Evolutionary conservation across 2,113 vertebrate species (phyloP).

Genomic region (Arizona elegans): DNA sequence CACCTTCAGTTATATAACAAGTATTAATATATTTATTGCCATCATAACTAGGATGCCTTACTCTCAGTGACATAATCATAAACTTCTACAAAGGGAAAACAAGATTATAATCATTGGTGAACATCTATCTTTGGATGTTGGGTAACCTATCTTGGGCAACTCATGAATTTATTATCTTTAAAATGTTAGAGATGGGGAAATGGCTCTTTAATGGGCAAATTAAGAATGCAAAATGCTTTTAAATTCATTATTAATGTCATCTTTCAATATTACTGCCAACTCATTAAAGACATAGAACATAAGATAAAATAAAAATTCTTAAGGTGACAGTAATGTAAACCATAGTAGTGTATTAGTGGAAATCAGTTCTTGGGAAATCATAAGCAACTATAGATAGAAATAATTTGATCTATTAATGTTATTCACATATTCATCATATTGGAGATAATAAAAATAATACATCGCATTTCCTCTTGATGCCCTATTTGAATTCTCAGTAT

Average conservation of each 20-base stretch:
- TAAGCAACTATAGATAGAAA: background rate
- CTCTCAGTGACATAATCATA: background rate
- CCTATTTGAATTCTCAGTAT: background rate
- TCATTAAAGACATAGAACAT: background rate
- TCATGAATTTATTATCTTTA: slow-evolving; percentile 23
- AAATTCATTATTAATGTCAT: background rate
- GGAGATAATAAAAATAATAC: background rate
- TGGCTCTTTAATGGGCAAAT: background rate
- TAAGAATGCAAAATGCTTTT: background rate
- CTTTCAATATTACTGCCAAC: background rate
- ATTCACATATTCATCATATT: background rate
- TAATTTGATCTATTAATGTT: background rate
- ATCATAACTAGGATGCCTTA: slow-evolving; percentile 21
- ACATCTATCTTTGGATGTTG: slow-evolving; percentile 9
- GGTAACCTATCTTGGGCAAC: slow-evolving; percentile 20
- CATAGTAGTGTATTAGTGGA: background rate
- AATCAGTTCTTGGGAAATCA: background rate
- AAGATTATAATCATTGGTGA: background rate
- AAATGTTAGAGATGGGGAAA: background rate
- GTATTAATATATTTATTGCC: background rate
- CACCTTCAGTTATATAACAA: background rate
- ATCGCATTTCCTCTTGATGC: background rate
- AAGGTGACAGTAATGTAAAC: background rate
- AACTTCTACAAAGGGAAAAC: background rate
- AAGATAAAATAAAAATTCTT: background rate